A percentile compares a stretch with the other conserved stretches of the same genome.
phyloP scores from a whole-genome alignment of 2,113 vertebrate genomes.

The Tonatia bakeri region DNA sequence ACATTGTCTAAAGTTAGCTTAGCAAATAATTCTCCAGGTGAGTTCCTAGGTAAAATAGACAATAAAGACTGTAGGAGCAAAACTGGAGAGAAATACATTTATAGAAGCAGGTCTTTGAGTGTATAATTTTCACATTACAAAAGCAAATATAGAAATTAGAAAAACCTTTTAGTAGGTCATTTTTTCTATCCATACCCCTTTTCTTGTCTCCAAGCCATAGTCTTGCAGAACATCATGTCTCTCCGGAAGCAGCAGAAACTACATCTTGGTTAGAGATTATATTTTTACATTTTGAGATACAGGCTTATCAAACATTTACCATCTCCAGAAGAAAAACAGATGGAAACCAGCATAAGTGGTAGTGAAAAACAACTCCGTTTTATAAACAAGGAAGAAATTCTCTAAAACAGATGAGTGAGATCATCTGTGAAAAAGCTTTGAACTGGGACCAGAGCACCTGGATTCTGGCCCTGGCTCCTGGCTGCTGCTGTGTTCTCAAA shows the following conservation, averaged over 20 bases:
- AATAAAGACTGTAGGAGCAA: neutral
- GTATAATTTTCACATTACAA: neutral
- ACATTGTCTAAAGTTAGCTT: neutral
- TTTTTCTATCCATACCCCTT: neutral
- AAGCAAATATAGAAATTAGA: neutral
- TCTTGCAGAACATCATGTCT: neutral
- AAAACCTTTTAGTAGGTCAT: neutral
- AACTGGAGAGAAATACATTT: neutral
- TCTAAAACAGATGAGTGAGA: neutral
- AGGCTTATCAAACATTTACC: constrained; percentile 8
- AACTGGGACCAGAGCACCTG: neutral
- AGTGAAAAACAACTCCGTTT: neutral
- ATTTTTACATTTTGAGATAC: constrained; percentile 26
- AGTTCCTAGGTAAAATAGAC: neutral
- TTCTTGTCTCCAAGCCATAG: neutral
- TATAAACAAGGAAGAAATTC: neutral
- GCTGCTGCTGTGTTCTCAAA: neutral
- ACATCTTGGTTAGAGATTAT: constrained; percentile 22
- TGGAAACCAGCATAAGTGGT: neutral
- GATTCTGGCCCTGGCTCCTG: neutral
- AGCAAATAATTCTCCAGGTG: neutral
- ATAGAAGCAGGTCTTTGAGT: neutral
- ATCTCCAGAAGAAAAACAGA: constrained; percentile 23
- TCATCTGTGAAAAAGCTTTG: neutral
- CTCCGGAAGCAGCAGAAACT: constrained; percentile 22